phyloP scores from a whole-genome alignment of 2,888 invertebrate genomes.

The Ophion ellenae region DNA sequence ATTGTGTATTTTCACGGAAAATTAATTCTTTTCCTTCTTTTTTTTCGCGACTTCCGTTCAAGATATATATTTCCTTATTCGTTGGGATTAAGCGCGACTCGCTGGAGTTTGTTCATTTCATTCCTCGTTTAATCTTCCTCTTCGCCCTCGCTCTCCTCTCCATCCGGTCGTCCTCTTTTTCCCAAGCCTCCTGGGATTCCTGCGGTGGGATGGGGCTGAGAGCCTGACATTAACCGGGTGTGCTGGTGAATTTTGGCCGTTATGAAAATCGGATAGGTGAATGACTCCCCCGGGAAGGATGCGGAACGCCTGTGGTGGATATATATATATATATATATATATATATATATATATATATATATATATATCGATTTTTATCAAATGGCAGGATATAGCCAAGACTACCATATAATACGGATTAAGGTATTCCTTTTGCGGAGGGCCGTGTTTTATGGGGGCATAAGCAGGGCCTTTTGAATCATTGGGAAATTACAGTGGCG shows the following conservation, averaged over 20 bases:
- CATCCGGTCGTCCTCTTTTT: slow-evolving; percentile 29
- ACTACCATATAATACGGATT: no score
- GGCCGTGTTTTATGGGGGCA: no score
- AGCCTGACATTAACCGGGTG: slow-evolving; percentile 51
- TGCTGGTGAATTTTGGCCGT: slow-evolving; percentile 66
- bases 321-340: slow-evolving; percentile 2
- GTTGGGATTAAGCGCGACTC: slow-evolving; percentile 45
- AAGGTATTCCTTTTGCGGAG: no score
- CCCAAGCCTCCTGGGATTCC: slow-evolving; percentile 27
- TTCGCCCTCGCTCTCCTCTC: slow-evolving; percentile 15
- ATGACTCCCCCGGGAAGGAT: slow-evolving; percentile 60
- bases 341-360: no score
- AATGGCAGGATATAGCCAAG: no score
- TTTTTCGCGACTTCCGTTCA: not conserved
- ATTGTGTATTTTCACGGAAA: not conserved
- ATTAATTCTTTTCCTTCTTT: slow-evolving; percentile 13
- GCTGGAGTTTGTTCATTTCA: slow-evolving; percentile 51
- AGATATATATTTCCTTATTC: slow-evolving; percentile 50
- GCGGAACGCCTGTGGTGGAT: slow-evolving; percentile 41
- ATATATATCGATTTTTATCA: not conserved
- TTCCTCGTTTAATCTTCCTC: slow-evolving; percentile 48
- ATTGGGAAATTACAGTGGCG: no score
- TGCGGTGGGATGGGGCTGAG: slow-evolving; percentile 21
- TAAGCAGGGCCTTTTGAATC: no score
- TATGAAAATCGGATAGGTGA: slow-evolving; percentile 70